Conservation (phyloP, 2,797 vertebrate species). For the Darevskia nairensis region DNA sequence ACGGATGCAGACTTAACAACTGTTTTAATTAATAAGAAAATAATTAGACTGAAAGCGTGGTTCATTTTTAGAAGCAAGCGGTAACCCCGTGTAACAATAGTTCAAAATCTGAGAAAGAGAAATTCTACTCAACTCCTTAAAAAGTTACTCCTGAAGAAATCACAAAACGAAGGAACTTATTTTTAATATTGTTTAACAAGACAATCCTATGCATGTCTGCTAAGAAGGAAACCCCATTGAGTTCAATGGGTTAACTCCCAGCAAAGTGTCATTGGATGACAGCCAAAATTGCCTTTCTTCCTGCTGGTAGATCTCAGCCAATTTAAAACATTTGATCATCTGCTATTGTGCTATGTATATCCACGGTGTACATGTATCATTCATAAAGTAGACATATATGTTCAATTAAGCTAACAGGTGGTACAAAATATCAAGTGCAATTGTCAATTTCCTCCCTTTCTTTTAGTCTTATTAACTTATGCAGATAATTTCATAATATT, state of each 20-base stretch:
- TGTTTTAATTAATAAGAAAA: constrained; percentile 31
- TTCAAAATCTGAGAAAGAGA: neutral
- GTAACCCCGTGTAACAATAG: neutral
- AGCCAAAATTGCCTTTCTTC: neutral
- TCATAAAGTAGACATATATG: constrained; percentile 43
- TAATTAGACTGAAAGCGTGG: constrained; percentile 22
- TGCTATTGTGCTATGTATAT: constrained; percentile 27
- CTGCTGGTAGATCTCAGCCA: constrained; percentile 1
- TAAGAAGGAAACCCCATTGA: too few relatives aligned
- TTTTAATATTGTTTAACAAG: constrained; percentile 15
- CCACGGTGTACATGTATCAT: constrained; percentile 18
- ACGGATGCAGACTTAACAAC: neutral
- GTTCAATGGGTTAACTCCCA: too few relatives aligned
- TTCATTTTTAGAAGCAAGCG: constrained; percentile 5
- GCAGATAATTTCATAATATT: constrained; percentile 1
- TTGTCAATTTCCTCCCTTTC: neutral
- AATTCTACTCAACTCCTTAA: neutral
- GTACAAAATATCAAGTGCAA: constrained; percentile 36
- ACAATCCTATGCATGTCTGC: too few relatives aligned
- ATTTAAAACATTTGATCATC: constrained; percentile 19
- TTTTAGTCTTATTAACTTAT: neutral
- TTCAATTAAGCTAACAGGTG: constrained; percentile 55
- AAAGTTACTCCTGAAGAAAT: neutral
- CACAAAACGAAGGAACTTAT: constrained; percentile 1
- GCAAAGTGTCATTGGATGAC: too few relatives aligned